Percentiles rank a stretch among this genome's conserved stretches.
Evolutionary conservation across 2,113 vertebrate species (phyloP).

Genomic region (Macaca nemestrina): DNA sequence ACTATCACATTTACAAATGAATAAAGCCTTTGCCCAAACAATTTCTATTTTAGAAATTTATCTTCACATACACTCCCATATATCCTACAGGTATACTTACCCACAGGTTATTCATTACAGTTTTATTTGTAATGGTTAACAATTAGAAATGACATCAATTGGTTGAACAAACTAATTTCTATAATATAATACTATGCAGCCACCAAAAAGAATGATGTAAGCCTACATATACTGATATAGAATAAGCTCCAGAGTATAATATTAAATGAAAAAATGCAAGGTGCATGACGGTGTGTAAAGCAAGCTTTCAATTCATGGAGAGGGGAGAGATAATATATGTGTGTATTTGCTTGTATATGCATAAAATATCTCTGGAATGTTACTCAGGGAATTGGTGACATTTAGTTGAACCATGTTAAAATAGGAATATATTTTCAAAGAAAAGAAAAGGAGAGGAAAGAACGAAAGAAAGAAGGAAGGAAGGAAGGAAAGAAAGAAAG

Average conservation of each 20-base stretch:
- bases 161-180: not conserved
- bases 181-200: not conserved
- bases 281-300: not conserved
- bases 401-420: not conserved
- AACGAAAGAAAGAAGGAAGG: not conserved
- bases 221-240: not conserved
- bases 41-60: not conserved
- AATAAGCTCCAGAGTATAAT: constrained; percentile 4
- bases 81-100: not conserved
- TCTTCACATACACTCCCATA: not conserved
- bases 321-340: not conserved
- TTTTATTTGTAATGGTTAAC: not conserved
- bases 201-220: not conserved
- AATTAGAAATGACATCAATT: not conserved
- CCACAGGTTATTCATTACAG: not conserved
- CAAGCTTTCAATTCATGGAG: not conserved
- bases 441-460: not conserved
- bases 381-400: not conserved
- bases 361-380: not conserved
- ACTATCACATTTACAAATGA: not conserved
- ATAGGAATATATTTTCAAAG: not conserved
- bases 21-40: not conserved
- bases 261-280: not conserved
- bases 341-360: not conserved
- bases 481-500: not conserved